Conservation (phyloP, 2,888 invertebrate species). For the Apodemia mormo region DNA sequence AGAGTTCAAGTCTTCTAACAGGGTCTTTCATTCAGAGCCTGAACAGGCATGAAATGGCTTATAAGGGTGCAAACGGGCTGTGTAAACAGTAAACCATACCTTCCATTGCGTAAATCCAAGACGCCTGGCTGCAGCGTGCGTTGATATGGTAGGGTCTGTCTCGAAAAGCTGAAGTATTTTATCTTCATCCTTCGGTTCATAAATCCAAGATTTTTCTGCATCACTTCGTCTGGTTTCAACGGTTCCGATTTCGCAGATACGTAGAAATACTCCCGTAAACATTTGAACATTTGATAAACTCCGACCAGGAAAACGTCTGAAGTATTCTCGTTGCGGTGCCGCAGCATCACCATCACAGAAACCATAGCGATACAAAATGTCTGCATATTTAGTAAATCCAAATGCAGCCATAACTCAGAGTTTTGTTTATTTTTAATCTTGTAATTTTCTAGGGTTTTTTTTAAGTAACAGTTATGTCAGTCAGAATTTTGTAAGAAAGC, state of each 20-base stretch:
- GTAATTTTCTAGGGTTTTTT: too few relatives aligned
- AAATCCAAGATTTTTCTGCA: not conserved
- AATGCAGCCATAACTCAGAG: not conserved
- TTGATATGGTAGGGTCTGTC: not conserved
- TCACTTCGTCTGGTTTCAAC: not conserved
- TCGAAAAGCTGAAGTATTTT: slow-evolving; percentile 1
- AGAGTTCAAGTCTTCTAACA: not conserved
- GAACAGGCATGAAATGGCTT: too few relatives aligned
- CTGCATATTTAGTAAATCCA: not conserved
- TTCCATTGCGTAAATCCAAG: not conserved
- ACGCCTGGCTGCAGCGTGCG: slow-evolving; percentile 7
- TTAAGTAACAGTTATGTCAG: too few relatives aligned
- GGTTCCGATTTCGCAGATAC: not conserved
- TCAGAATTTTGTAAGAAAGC: too few relatives aligned
- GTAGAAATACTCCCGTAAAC: not conserved
- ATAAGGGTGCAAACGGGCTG: too few relatives aligned
- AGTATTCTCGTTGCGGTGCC: slow-evolving; percentile 3
- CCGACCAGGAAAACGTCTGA: slow-evolving; percentile 2
- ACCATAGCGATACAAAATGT: not conserved
- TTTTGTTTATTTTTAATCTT: too few relatives aligned
- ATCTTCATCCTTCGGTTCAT: not conserved
- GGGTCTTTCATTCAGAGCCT: too few relatives aligned
- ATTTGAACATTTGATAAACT: not conserved
- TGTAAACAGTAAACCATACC: too few relatives aligned
- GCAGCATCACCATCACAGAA: slow-evolving; percentile 2